Evolutionary conservation across 2,797 vertebrate species (phyloP), one percentile per base, ranked within the genome.

Genomic region (Philypnodon macrostomus): DNA sequence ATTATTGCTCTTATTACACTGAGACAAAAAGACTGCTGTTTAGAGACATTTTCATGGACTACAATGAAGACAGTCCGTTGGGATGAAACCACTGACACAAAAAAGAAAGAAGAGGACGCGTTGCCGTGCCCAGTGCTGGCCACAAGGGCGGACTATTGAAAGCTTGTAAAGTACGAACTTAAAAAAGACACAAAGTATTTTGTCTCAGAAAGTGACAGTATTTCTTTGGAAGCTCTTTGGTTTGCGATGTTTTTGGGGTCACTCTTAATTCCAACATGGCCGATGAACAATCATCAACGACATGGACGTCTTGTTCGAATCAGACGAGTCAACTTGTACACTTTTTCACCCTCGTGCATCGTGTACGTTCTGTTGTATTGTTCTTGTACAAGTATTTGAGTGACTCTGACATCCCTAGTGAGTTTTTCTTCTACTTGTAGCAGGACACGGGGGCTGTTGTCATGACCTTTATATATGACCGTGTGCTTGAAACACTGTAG

Each of bases 341-440:
- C 61, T 67, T 70, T 70, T 79, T 67, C 76, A 81, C 74, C 77
- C 56, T 57, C 55, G 76, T 70, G 47, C 79, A 47, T 83, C 15
- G 75, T 76, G 68, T 83, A 60, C 77, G 71, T 45, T 59, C 47
- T 75, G 79, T 83, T 49, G 56, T 80, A 63, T 68, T 67, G 73
- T 81, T 72, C 45, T 66, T 36, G 72, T 83, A 55, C 73, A 29
- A 58, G 63, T 77, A 74, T 70, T 14, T 58, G 53, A 70, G 75
- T 74, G 75, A 53, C 68, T 58, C 74, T 52, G 54, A 71, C 44
- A 75, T 83, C 58, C 55, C 47, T 39, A 41, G 67, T 80, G 61
- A 55, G 75, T 58, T 36, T 47, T 73, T 68, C 69, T 57, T 81
- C 44, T 77, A 66, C 73, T 87, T 89, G 88, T 89, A 91, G 89